Evolutionary conservation across 2,797 vertebrate species (phyloP), one percentile per base, ranked within the genome.

Genomic region (Diplodus puntazzo): DNA sequence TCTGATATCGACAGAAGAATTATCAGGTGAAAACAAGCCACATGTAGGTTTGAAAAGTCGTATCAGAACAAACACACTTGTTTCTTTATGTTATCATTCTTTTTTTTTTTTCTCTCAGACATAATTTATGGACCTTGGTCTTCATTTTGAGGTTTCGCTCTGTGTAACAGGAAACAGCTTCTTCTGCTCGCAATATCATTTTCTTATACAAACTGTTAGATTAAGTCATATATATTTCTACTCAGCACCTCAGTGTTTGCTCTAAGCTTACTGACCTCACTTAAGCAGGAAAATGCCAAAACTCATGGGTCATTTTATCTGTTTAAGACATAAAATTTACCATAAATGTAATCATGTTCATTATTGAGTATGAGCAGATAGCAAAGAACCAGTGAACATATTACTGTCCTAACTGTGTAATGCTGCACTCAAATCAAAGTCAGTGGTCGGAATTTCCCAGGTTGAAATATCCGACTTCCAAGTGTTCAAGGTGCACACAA

Each of bases 91-190:
- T 53, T 4, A 13, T 62, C 6, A 43, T 61, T 23, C 0, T 23
- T 25, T 18, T 18, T 11, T 10, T 9, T 12, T 3, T 18, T 20
- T 4, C 20, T 20, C 7, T 21, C 11, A 55, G 3, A 30, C 20
- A 20, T 43, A 27, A 27, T 13, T 68, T 9, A 45, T 67, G 34
- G 10, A 54, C 10, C 50, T 54, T 23, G 1, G 34, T 67, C 11
- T 53, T 42, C 14, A 20, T 55, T 54, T 30, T 48, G 25, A 54
- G 13, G 17, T 72, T 62, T 72, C 17, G 5, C 30, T 39, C 39
- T 39, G 39, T 39, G 6, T 14, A 59, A 14, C 18, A 54, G 42
- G 71, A 55, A 73, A 73, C 48, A 48, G 25, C 46, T 71, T 16
- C 20, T 34, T 34, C 39, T 39, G 39, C 10, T 39, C 39, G 39